phyloP scores from a whole-genome alignment of 2,888 invertebrate species.

The Aphidius colemani region DNA sequence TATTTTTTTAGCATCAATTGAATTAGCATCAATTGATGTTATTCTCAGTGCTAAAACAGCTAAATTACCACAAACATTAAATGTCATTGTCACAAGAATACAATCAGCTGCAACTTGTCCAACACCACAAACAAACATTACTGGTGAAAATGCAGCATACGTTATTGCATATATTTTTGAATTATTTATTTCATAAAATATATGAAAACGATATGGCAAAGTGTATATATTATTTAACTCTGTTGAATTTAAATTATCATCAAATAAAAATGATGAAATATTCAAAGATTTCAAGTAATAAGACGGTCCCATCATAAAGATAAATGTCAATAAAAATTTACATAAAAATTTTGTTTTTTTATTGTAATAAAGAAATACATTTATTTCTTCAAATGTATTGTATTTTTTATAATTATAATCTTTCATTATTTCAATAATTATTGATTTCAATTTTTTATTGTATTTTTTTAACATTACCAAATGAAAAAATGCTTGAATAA shows the following conservation, averaged over 20 bases:
- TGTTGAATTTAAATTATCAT: neutral
- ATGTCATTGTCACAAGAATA: conserved; percentile 44
- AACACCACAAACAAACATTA: conserved; percentile 43
- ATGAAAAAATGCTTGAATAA: too few relatives aligned
- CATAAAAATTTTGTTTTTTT: conserved; percentile 42
- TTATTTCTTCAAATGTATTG: conserved; percentile 36
- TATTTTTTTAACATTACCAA: too few relatives aligned
- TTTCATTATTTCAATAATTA: conserved; percentile 40
- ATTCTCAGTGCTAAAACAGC: conserved; percentile 43
- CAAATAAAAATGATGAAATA: conserved; percentile 5
- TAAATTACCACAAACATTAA: conserved; percentile 47
- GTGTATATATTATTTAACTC: conserved; percentile 21
- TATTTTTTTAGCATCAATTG: conserved; percentile 32
- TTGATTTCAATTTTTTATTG: neutral
- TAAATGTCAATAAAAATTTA: conserved; percentile 41
- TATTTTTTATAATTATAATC: conserved; percentile 42
- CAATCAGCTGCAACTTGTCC: conserved; percentile 46
- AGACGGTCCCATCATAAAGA: conserved; percentile 43
- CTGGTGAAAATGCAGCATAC: conserved; percentile 43
- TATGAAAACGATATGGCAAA: conserved; percentile 48
- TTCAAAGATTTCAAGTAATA: conserved; percentile 47
- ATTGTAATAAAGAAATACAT: conserved; percentile 41
- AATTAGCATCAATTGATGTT: conserved; percentile 34
- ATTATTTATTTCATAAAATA: conserved; percentile 44
- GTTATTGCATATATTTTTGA: conserved; percentile 40